Base-by-base conservation (phyloP, 30 jellyfish, hydroid and myxozoan species). In the Morbakka virulenta region DNA sequence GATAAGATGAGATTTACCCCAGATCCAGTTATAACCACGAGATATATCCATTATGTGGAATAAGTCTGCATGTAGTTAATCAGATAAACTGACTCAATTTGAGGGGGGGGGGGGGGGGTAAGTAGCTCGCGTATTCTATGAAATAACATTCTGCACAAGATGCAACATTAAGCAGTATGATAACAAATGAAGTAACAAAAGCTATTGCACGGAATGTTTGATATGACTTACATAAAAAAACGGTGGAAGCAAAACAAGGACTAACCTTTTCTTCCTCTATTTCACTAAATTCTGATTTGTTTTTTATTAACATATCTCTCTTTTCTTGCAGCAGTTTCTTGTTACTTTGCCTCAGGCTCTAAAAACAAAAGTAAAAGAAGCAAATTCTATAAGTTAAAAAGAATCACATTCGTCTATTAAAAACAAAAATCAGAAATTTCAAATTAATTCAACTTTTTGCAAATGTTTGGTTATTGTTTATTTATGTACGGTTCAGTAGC, bases 341-440 rank as follows among this genome's bases (percentile, higher is more conserved):
- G 88, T 93, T 93, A 48, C 81, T 93, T 35, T 75, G 94, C 27
- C 89, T 81, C 72, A 93, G 47, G 70, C 99, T 93, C 99, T 93
- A 51, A n/a, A 75, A 21, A 68, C 28, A 72, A 67, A n/a, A 52
- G 28, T 25, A 67, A 36, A 14, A 21, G 30, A 33, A 2, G 20
- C 13, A 29, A 69, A 28, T 13, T 17, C 23, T 69, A 35, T 32
- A n/a, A n/a, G 31, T 13, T 22, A 57, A 57, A 22, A 57, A 13
- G 71, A 57, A 22, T 13, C 4, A 57, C 24, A 24, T 4, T 4
- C 32, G 12, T 4, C 22, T n/a, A 57, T 4, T 11, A n/a, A 57
- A 57, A 57, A 57, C 24, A 24, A n/a, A 11, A 57, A 13, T 4
- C 71, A 57, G 71, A n/a, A 47, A n/a, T 47, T n/a, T n/a, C n/a